Evolutionary conservation across 2,888 invertebrate species (phyloP).

Genomic region (Eupithecia abbreviata): DNA sequence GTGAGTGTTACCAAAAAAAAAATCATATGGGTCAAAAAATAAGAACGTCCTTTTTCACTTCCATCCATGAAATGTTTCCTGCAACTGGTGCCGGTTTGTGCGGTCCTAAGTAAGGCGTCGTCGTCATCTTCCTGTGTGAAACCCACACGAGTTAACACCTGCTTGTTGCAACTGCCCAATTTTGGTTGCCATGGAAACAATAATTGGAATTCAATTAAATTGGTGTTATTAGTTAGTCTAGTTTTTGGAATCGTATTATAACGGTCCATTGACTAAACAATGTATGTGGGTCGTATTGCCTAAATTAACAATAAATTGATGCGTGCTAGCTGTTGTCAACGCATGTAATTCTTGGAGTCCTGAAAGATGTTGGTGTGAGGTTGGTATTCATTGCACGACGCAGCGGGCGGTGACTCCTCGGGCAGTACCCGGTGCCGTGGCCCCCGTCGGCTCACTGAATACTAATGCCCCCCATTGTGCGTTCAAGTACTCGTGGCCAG

Average conservation of each 20-base stretch:
- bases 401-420: slow-evolving; percentile 78
- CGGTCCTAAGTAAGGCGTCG: background rate
- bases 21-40: background rate
- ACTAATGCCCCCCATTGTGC: slow-evolving; percentile 75
- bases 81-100: background rate
- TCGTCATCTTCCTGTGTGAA: slow-evolving; percentile 46
- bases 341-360: slow-evolving; percentile 67
- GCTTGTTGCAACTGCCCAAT: slow-evolving; percentile 13
- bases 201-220: background rate
- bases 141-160: slow-evolving; percentile 50
- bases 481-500: slow-evolving; percentile 50
- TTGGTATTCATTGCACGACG: slow-evolving; percentile 74
- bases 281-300: slow-evolving; percentile 72
- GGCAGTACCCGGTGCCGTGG: slow-evolving; percentile 71
- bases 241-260: slow-evolving; percentile 57
- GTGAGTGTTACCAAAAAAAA: background rate
- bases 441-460: slow-evolving; percentile 68
- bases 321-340: slow-evolving; percentile 63
- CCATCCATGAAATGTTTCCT: background rate
- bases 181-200: background rate
- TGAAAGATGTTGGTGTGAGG: slow-evolving; percentile 44
- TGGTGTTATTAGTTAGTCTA: background rate
- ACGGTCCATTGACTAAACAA: slow-evolving; percentile 72
- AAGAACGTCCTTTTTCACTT: background rate
- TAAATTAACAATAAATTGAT: slow-evolving; percentile 67